Evolutionary conservation across 2,113 vertebrate genomes (phyloP).

Genomic region (Castor canadensis): DNA sequence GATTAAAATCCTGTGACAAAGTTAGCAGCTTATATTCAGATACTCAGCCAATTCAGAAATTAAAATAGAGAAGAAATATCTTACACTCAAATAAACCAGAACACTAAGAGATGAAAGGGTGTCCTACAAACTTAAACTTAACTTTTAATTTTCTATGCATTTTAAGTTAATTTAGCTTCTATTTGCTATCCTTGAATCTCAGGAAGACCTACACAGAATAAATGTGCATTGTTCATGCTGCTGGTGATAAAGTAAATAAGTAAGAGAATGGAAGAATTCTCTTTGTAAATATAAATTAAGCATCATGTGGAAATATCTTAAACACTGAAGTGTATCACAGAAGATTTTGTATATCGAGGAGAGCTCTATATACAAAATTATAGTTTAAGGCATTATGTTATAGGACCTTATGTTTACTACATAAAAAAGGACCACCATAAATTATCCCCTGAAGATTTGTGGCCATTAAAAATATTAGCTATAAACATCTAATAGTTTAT

Average conservation of each 20-base stretch:
- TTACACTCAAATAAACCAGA: neutral
- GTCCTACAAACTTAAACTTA: neutral
- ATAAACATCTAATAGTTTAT: neutral
- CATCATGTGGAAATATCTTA: neutral
- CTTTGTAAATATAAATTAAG: slow-evolving; percentile 43
- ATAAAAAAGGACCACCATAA: slow-evolving; percentile 1
- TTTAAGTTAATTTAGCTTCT: slow-evolving; percentile 8
- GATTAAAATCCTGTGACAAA: slow-evolving; percentile 12
- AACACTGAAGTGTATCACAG: neutral
- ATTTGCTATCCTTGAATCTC: slow-evolving; percentile 19
- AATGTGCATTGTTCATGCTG: neutral
- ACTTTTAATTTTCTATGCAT: slow-evolving; percentile 12
- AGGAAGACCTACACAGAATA: slow-evolving; percentile 30
- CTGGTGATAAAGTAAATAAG: slow-evolving; percentile 6
- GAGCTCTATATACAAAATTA: neutral
- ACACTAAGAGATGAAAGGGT: neutral
- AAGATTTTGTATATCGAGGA: slow-evolving; percentile 1
- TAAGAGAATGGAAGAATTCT: neutral
- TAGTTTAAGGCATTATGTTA: slow-evolving; percentile 33
- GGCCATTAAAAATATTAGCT: slow-evolving; percentile 20
- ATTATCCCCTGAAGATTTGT: neutral
- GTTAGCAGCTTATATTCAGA: neutral
- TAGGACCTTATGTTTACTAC: neutral
- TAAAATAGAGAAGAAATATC: neutral
- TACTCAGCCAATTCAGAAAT: neutral